Evolutionary conservation across 2,888 invertebrate genomes (phyloP), one percentile per base, ranked within the genome.

Genomic region (Erebia aethiops): DNA sequence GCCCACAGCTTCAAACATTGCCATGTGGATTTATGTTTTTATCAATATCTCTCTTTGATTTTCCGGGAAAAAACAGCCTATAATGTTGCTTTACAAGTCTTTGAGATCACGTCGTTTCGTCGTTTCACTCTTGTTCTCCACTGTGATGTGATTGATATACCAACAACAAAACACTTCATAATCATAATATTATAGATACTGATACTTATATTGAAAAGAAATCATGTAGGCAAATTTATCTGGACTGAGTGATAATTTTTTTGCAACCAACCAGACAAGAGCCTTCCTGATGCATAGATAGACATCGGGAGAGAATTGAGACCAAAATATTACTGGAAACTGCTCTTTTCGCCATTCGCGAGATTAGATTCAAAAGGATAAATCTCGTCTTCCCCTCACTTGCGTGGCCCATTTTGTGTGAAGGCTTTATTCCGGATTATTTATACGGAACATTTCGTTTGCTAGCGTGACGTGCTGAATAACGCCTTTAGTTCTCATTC

Each of bases 321-420:
- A 87, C 84, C 80, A 78, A 77, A 70, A 78, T 87, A 87, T 88
- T 84, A 87, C 85, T 86, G 85, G 80, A 87, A 88, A 87, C 86
- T 88, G 88, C 87, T 90, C 87, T 87, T 89, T 90, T 89, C 86
- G 83, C 88, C 86, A 91, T 90, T 88, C 89, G 80, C 89, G 88
- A 92, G 90, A 92, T 91, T 91, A 91, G 88, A 92, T 91, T 90
- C 90, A 84, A 87, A 87, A 82, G 88, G 87, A 92, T 92, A 92
- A 91, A 92, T 92, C 90, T 89, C 82, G 85, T 83, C 81, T 84
- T 83, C 85, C 87, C 83, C 85, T 84, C 85, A 82, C 86, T 87
- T 81, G 86, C 84, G 86, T 87, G 84, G 80, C 85, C 84, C 87
- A 83, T 87, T 88, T 87, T 89, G 87, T 88, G 85, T 87, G 86